phyloP scores from a whole-genome alignment of 1,140 invertebrate species.

The Bombus affinis region DNA sequence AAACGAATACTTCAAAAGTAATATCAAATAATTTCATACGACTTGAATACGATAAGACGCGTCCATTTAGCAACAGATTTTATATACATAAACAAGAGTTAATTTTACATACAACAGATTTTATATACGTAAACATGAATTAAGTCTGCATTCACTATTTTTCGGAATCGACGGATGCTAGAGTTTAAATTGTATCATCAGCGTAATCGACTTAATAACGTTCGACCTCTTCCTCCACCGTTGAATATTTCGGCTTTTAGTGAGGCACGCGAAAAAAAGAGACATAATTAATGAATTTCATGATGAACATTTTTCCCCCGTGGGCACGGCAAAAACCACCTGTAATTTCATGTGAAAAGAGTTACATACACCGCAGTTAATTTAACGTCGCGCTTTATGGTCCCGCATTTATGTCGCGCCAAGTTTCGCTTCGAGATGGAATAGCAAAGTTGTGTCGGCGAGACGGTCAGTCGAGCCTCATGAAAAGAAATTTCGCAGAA shows the following conservation, averaged over 20 bases:
- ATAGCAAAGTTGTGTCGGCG: slow-evolving; percentile 17
- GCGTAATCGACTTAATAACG: slow-evolving; percentile 13
- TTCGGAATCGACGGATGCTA: not conserved
- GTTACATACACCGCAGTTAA: slow-evolving; percentile 43
- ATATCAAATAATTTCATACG: too few species aligned
- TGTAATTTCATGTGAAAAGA: slow-evolving; percentile 45
- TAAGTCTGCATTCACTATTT: too few species aligned
- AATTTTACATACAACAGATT: too few species aligned
- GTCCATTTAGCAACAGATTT: too few species aligned
- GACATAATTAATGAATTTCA: slow-evolving; percentile 43
- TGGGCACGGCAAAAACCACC: slow-evolving; percentile 23
- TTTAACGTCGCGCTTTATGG: slow-evolving; percentile 38
- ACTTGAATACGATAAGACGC: too few species aligned
- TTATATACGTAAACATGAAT: too few species aligned
- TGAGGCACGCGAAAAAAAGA: not conserved
- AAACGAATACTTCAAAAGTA: too few species aligned
- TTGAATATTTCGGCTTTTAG: not conserved
- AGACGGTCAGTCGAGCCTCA: not conserved
- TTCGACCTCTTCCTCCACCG: not conserved
- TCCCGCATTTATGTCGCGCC: slow-evolving; percentile 24
- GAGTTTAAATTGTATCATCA: not conserved
- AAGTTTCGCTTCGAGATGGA: slow-evolving; percentile 36
- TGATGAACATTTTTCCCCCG: slow-evolving; percentile 19
- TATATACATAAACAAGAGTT: too few species aligned
- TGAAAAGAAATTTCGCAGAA: not conserved